Base-by-base conservation (phyloP, 2,113 vertebrate genomes). In the Macrotus californicus region DNA sequence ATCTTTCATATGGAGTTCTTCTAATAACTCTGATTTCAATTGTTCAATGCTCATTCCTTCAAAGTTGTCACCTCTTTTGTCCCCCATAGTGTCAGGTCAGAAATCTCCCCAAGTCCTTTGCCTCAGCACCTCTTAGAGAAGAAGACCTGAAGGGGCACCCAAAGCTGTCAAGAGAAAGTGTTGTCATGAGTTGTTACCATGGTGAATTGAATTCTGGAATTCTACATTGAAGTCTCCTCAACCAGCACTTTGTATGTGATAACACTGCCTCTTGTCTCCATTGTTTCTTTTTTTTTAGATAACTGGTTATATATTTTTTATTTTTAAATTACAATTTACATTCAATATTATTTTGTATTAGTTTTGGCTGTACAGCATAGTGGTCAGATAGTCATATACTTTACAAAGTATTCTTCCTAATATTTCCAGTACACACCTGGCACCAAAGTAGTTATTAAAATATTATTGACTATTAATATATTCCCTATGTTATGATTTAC, bases 1-100 rank as follows among this genome's bases (percentile, higher is more conserved):
- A 8, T 80, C 43, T 91, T 92, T 98, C 98, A 89, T 96, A 26
- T 76, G 88, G 39, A 67, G 94, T 96, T 98, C 98, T 86, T 97
- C 97, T 82, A 96, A 89, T 90, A 98, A 81, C 59, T 98, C 97
- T 79, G 97, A 67, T 41, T 86, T 94, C 18, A 97, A 91, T 48
- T 56, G 16, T 19, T 98, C 84, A 1, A 8, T 66, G 2, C 89
- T 95, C 12, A 89, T 22, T 6, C 11, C 59, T 34, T 81, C 19
- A 0, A 91, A 92, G 66, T 5, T n/a, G 18, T 92, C 21, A 2
- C 9, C 85, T 56, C 83, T 39, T 18, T 24, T 9, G 7, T 97
- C 97, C 34, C 72, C 93, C 97, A 97, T 97, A 34, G 34, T 34
- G 19, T 29, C 64, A 69, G 72, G 31, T 76, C 46, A n/a, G 43